Conservation (phyloP, 2,888 invertebrate species). For the Apamea monoglypha region DNA sequence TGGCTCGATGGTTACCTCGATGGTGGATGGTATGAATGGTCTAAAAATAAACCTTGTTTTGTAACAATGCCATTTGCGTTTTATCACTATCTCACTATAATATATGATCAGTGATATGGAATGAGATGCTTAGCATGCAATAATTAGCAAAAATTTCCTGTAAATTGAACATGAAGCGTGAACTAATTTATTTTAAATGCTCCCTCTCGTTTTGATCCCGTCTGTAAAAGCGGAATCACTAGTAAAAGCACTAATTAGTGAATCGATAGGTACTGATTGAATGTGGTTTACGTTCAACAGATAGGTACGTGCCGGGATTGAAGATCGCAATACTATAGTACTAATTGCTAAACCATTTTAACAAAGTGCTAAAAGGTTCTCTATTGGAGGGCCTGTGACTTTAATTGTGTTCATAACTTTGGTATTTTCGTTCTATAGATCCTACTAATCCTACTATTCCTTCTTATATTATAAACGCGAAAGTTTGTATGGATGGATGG, state of each 20-base stretch:
- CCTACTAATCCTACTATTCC: too few species aligned
- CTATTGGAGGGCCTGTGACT: background rate
- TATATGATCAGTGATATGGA: background rate
- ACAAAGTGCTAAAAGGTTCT: background rate
- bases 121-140: background rate
- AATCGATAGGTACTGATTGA: constrained; percentile 35
- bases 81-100: background rate
- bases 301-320: background rate
- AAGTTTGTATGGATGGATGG: too few species aligned
- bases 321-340: constrained; percentile 4
- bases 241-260: constrained; percentile 46
- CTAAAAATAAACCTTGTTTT: background rate
- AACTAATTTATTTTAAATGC: constrained; percentile 28
- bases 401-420: too few species aligned
- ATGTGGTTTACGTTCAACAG: constrained; percentile 37
- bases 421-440: too few species aligned
- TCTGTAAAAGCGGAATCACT: constrained; percentile 21
- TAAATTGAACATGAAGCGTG: background rate
- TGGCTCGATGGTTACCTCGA: background rate
- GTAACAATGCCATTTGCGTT: background rate
- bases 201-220: background rate
- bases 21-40: too few species aligned
- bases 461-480: too few species aligned
- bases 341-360: constrained; percentile 20
- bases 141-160: background rate